Percentiles rank a stretch among this genome's conserved stretches.
phyloP scores from a whole-genome alignment of 2,797 vertebrate species.

The Parambassis ranga region DNA sequence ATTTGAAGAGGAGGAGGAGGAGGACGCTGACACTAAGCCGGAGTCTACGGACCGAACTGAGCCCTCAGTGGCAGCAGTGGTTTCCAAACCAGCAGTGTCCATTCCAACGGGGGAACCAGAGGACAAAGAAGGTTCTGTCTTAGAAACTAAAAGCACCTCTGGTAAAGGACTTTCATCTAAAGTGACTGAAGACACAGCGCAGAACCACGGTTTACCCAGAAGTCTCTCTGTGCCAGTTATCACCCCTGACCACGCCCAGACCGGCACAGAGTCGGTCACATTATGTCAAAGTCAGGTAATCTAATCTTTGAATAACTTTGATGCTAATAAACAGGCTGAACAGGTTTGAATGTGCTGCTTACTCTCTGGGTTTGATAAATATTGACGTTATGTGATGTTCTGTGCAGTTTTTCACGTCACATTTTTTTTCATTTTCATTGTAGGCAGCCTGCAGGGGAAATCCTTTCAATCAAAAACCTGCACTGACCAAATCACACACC shows the following conservation, averaged over 20 bases:
- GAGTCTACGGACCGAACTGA: neutral
- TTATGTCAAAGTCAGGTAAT: constrained; percentile 69
- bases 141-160: no score
- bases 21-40: neutral
- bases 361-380: no score
- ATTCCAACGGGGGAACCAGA: constrained; percentile 59
- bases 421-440: neutral
- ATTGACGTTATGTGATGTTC: no score
- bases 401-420: neutral
- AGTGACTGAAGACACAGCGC: neutral
- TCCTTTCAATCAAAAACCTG: constrained; percentile 80
- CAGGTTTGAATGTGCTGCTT: no score
- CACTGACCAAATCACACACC: constrained; percentile 70
- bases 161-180: no score
- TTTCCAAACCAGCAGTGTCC: no score
- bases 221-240: constrained; percentile 88
- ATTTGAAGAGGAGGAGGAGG: constrained; percentile 44
- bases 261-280: constrained; percentile 53
- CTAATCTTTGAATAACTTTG: no score
- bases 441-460: constrained; percentile 84
- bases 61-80: constrained; percentile 34
- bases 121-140: constrained; percentile 62
- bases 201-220: constrained; percentile 77
- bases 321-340: no score
- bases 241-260: constrained; percentile 24